A percentile compares a stretch with the other conserved stretches of the same genome.
Evolutionary conservation across 2,888 invertebrate genomes (phyloP).

Genomic region (Sarcophaga carnaria): DNA sequence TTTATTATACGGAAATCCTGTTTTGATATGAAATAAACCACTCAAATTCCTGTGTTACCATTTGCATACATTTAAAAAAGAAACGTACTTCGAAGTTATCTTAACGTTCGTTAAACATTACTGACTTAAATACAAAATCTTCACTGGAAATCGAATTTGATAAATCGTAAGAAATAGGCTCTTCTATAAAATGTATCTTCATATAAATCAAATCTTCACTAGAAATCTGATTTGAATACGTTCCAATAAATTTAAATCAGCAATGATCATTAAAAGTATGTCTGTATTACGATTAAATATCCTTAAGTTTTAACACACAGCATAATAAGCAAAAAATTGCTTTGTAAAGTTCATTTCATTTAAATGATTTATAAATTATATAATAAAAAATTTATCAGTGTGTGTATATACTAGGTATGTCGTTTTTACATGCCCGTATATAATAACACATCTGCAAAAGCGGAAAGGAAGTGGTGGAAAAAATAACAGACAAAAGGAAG

Average conservation of each 20-base stretch:
- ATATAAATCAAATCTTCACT: not conserved
- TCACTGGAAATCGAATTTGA: too few species aligned
- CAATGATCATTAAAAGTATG: too few species aligned
- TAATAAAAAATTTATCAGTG: not conserved
- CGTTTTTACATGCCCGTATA: not conserved
- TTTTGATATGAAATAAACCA: too few species aligned
- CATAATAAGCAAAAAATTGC: not conserved
- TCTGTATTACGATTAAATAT: not conserved
- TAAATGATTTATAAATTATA: not conserved
- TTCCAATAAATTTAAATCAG: too few species aligned
- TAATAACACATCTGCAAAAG: constrained; percentile 24
- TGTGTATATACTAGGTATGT: not conserved
- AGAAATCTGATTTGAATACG: not conserved
- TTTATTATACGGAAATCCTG: too few species aligned
- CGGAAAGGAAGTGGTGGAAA: constrained; percentile 23
- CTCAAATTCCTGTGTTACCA: too few species aligned
- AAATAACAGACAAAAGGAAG: constrained; percentile 16
- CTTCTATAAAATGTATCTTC: too few species aligned
- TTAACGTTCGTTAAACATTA: too few species aligned
- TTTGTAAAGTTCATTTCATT: not conserved
- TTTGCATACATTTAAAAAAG: too few species aligned
- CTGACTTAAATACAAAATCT: too few species aligned
- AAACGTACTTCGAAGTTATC: too few species aligned
- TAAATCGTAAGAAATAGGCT: too few species aligned
- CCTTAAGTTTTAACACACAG: not conserved